Evolutionary conservation across 2,888 invertebrate species (phyloP).

Genomic region (Kuschelorhynchus macadamiae): DNA sequence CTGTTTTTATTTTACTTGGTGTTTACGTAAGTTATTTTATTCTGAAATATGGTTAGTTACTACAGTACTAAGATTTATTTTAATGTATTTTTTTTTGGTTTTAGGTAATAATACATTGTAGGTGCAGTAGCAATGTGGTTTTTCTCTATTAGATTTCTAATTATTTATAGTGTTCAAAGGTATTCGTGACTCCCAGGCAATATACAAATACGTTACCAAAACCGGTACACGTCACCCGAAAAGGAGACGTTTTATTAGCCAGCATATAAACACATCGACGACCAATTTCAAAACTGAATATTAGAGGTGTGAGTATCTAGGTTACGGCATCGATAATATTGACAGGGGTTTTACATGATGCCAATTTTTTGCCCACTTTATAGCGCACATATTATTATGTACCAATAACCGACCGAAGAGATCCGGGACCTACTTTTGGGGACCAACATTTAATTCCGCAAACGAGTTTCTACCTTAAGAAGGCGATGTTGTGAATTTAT

Average conservation of each 20-base stretch:
- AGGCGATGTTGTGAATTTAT: too few species aligned
- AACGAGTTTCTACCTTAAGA: slow-evolving; percentile 25
- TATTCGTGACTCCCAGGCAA: too few species aligned
- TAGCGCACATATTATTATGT: slow-evolving; percentile 44
- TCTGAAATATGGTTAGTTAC: too few species aligned
- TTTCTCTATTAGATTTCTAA: too few species aligned
- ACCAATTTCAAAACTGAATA: background rate
- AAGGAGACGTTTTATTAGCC: slow-evolving; percentile 8
- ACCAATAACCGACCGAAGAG: slow-evolving; percentile 31
- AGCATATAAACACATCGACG: background rate
- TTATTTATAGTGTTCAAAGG: too few species aligned
- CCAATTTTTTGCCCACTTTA: slow-evolving; percentile 41
- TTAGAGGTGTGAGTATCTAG: slow-evolving; percentile 31
- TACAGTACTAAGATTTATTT: too few species aligned
- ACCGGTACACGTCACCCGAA: background rate
- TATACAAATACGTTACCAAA: background rate
- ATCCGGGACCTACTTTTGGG: slow-evolving; percentile 48
- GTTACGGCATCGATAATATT: slow-evolving; percentile 43
- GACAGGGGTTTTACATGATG: slow-evolving; percentile 38
- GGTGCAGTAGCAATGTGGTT: too few species aligned
- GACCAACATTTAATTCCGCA: slow-evolving; percentile 27
- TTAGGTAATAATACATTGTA: too few species aligned
- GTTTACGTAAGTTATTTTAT: too few species aligned
- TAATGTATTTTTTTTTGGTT: too few species aligned
- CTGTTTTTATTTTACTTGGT: too few species aligned